These are phyloP conservation scores for Babyrousa celebensis DNA, from an alignment of 2,797 vertebrate genomes.

Conservation along the genomic window DNA sequence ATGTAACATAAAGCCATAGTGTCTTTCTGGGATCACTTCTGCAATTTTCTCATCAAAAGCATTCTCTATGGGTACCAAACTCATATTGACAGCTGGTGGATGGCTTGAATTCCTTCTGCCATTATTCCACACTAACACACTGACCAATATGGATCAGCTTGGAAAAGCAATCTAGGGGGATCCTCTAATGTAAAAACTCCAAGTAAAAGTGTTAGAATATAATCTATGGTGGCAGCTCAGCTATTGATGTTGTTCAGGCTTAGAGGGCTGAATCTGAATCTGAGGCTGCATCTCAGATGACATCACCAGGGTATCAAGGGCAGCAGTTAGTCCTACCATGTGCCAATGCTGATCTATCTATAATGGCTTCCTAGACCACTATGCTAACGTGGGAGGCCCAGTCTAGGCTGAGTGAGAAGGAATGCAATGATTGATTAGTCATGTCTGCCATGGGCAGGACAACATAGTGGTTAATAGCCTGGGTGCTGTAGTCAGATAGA, in stretches of 20 bases:
- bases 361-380: constrained; percentile 21
- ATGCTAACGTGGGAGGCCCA: not conserved
- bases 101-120: not conserved
- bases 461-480: not conserved
- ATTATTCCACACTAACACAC: not conserved
- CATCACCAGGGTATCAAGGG: not conserved
- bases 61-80: not conserved
- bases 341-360: not conserved
- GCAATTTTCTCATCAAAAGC: not conserved
- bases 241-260: not conserved
- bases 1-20: not conserved
- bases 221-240: not conserved
- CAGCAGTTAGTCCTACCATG: not conserved
- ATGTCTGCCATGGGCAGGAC: not conserved
- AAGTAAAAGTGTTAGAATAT: not conserved
- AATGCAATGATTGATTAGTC: not conserved
- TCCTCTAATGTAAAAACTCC: not conserved
- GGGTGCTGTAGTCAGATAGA: not conserved
- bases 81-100: not conserved
- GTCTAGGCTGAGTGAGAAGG: not conserved
- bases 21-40: constrained; percentile 22
- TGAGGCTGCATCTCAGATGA: not conserved
- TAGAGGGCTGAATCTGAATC: not conserved
- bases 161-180: not conserved
- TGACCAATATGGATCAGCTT: not conserved